These are phyloP conservation scores for Ia io DNA, from an alignment of 2,113 vertebrate species.

Conservation along the genomic window DNA sequence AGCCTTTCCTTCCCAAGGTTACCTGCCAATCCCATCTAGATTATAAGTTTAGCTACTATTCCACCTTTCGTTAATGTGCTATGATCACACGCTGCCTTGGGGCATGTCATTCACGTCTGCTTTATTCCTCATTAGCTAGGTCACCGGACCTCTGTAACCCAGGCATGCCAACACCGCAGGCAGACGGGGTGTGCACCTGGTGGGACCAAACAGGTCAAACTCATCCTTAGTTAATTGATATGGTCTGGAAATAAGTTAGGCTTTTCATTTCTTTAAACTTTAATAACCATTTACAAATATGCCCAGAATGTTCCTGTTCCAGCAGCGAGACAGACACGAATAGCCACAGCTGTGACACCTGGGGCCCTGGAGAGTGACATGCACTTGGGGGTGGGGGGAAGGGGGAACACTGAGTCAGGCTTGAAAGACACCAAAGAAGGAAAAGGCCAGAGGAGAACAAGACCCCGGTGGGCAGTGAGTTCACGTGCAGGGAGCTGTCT, in stretches of 20 bases:
- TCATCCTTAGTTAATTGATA: background rate
- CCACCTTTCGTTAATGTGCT: background rate
- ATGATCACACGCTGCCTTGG: background rate
- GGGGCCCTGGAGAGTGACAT: background rate
- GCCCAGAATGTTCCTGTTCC: background rate
- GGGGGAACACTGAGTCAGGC: background rate
- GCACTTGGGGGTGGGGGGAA: background rate
- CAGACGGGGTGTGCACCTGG: fast-evolving
- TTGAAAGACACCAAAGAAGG: background rate
- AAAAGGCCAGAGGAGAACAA: background rate
- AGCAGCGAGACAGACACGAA: background rate
- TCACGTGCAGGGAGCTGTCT: fast-evolving
- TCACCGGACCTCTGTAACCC: background rate
- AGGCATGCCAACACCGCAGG: background rate
- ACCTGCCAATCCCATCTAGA: background rate
- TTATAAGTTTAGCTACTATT: background rate
- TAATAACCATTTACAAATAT: background rate
- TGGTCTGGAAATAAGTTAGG: background rate
- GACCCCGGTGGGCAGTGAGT: background rate
- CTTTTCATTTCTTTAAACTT: background rate
- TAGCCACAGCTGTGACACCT: background rate
- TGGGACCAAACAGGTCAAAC: background rate
- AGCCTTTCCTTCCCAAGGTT: background rate
- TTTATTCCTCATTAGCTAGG: background rate
- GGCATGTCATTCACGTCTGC: background rate